Evolutionary conservation across 1,140 invertebrate genomes (phyloP).

Genomic region (Hylyphantes graminicola): DNA sequence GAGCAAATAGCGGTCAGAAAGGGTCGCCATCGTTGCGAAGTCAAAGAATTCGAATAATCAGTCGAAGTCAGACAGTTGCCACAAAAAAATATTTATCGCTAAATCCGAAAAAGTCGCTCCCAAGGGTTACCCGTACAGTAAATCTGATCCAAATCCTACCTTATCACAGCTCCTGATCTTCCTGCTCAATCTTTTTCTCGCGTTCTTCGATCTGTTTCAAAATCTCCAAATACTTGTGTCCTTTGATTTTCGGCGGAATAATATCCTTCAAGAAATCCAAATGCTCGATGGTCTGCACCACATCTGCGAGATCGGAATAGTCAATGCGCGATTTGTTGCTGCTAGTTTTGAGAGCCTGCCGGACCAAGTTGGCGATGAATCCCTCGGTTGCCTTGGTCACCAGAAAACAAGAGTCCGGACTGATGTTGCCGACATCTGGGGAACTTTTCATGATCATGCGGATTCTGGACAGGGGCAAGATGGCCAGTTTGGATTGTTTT

Average conservation of each 20-base stretch:
- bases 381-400: conserved; percentile 62
- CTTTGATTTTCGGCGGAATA: conserved; percentile 60
- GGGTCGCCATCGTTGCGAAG: no score
- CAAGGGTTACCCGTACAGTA: no score
- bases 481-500: conserved; percentile 39
- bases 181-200: conserved; percentile 1
- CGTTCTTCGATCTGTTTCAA: conserved; percentile 57
- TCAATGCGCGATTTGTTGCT: conserved; percentile 46
- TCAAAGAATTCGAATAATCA: no score
- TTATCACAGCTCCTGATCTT: conserved; percentile 28
- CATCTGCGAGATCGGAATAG: conserved; percentile 60
- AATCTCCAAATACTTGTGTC: conserved; percentile 55
- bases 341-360: conserved; percentile 52
- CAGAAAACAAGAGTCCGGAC: conserved; percentile 60
- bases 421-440: conserved; percentile 61
- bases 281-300: conserved; percentile 40
- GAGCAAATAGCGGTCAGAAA: no score
- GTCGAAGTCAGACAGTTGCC: not conserved
- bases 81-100: not conserved
- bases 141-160: not conserved
- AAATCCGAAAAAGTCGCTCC: no score
- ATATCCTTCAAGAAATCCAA: conserved; percentile 61
- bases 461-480: conserved; percentile 59
- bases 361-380: conserved; percentile 59
- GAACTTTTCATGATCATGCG: conserved; percentile 62